Evolutionary conservation across 2,113 vertebrate genomes (phyloP).

Genomic region (Pipra filicauda): DNA sequence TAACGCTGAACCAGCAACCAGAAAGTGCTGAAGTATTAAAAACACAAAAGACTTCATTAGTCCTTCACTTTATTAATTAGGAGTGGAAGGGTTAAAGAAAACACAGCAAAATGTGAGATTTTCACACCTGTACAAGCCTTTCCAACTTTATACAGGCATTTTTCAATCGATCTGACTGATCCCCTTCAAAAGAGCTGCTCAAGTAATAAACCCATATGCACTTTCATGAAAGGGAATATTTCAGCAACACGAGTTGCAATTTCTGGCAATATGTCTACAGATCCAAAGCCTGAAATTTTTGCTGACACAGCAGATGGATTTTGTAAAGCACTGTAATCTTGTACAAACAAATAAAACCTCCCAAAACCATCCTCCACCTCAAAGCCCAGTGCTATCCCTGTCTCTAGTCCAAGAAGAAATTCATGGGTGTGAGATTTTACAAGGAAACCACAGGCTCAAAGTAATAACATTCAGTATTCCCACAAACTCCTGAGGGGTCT

Average conservation of each 20-base stretch:
- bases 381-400: background rate
- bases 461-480: background rate
- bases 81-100: background rate
- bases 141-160: background rate
- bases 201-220: background rate
- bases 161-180: background rate
- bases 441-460: background rate
- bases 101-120: background rate
- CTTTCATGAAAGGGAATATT: conserved; percentile 33
- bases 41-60: background rate
- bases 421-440: background rate
- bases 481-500: background rate
- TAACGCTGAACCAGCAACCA: background rate
- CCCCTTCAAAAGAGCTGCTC: background rate
- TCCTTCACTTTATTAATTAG: background rate
- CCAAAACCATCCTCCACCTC: background rate
- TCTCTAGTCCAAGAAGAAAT: background rate
- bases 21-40: background rate
- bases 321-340: background rate
- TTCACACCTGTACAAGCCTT: background rate
- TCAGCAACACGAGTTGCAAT: background rate
- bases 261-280: background rate
- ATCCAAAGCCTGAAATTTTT: background rate
- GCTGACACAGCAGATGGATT: background rate
- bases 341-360: background rate